Evolutionary conservation across 2,797 vertebrate genomes (phyloP).

Genomic region (Mastacembelus armatus): DNA sequence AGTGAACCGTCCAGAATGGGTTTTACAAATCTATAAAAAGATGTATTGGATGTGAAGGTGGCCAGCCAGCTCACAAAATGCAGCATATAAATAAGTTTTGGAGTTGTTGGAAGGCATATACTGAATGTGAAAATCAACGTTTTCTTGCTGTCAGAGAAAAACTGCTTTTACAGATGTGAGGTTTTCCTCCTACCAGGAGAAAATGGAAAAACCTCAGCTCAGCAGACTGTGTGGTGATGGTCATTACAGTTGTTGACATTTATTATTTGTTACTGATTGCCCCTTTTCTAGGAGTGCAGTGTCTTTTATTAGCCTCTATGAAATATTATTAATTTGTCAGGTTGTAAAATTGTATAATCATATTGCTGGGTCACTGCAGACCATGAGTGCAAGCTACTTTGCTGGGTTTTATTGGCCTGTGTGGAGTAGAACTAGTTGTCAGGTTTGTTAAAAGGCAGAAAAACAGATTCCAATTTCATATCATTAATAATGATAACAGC

Average conservation of each 20-base stretch:
- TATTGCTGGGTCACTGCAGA: conserved; percentile 27
- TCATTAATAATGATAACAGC: conserved; percentile 66
- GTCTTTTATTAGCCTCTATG: conserved; percentile 53
- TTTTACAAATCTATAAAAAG: too few species aligned
- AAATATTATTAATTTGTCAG: conserved; percentile 61
- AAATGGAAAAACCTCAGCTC: conserved; percentile 20
- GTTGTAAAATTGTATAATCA: conserved; percentile 52
- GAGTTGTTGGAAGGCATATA: too few species aligned
- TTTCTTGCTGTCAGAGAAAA: background rate
- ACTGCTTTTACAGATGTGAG: background rate
- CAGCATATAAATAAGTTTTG: too few species aligned
- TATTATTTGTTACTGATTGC: conserved; percentile 56
- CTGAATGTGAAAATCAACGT: background rate
- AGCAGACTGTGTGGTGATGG: conserved; percentile 40
- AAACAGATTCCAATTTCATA: conserved; percentile 45
- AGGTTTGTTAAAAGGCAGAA: conserved; percentile 42
- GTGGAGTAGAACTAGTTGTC: conserved; percentile 49
- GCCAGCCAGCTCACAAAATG: too few species aligned
- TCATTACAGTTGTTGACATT: conserved; percentile 58
- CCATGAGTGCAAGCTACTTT: conserved; percentile 45
- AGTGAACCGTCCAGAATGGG: too few species aligned
- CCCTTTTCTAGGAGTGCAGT: conserved; percentile 13
- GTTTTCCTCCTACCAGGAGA: background rate
- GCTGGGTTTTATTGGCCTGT: conserved; percentile 55
- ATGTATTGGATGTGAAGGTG: too few species aligned